These are phyloP conservation scores for Catotricha subobsoleta DNA, from an alignment of 2,888 invertebrate species.

Conservation along the genomic window DNA sequence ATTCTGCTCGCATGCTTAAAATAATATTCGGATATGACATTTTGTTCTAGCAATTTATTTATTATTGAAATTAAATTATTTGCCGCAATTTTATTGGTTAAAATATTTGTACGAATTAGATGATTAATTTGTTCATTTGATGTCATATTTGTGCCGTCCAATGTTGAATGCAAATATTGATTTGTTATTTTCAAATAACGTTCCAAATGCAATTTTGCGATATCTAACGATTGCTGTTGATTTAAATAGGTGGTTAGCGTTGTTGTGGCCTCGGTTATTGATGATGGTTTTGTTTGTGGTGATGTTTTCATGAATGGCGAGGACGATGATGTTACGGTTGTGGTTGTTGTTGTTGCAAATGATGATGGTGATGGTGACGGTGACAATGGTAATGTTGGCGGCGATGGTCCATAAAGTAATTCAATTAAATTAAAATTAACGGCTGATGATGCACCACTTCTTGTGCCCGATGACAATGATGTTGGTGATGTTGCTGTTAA, in stretches of 20 bases:
- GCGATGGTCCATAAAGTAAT: constrained; percentile 1
- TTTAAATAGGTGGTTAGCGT: constrained; percentile 19
- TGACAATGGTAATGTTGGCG: neutral
- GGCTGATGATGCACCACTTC: neutral
- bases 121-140: constrained; percentile 14
- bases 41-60: constrained; percentile 16
- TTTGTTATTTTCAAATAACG: constrained; percentile 20
- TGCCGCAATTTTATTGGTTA: constrained; percentile 17
- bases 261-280: constrained; percentile 9
- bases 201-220: constrained; percentile 25
- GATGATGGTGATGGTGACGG: neutral
- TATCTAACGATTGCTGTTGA: constrained; percentile 21
- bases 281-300: constrained; percentile 7
- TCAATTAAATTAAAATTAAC: constrained; percentile 3
- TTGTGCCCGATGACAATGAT: neutral
- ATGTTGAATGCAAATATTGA: constrained; percentile 17
- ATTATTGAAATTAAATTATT: constrained; percentile 17
- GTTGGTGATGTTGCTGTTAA: neutral
- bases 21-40: constrained; percentile 18
- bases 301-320: constrained; percentile 18
- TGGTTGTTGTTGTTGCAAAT: constrained; percentile 9
- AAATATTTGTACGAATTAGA: constrained; percentile 16
- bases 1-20: constrained; percentile 13
- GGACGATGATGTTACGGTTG: constrained; percentile 21
- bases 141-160: constrained; percentile 2